Base-by-base conservation (phyloP, 2,113 vertebrate genomes). In the Podocnemis expansa region DNA sequence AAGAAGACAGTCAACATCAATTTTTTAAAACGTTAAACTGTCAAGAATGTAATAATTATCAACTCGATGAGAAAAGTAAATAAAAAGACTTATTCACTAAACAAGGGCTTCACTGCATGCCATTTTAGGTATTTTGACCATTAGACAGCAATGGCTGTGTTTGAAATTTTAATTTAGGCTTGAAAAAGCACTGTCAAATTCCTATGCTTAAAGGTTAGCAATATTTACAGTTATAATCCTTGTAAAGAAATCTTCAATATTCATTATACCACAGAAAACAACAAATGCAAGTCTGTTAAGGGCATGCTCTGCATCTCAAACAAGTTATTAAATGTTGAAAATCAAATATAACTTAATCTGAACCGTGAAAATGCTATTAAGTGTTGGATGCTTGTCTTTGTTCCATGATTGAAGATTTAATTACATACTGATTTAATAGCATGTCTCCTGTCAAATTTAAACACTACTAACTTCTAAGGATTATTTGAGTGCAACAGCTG, bases 371-470 rank as follows among this genome's bases (percentile, higher is more conserved):
- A 91, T 94, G 85, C 70, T 88, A 84, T 49, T 60, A 87, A 91
- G 43, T 82, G 51, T 84, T 95, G 76, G 58, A 51, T 88, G 79
- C 84, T 92, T 89, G 82, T 70, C 54, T 93, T 95, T 95, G 58
- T 89, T 94, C 58, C 34, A 19, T 34, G 87, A 91, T 6, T 81
- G 80, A 96, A 94, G 70, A 95, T 90, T 91, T 93, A 96, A 95
- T 89, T 76, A 82, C 41, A 78, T 87, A 84, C 21, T 92, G 78
- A 85, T 54, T 91, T 82, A 49, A 78, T 29, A 91, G 11, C 29
- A 29, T 43, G 45, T 78, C 63, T 94, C 58, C 54, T 67, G 52
- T 49, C 51, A 93, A 93, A 94, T 49, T 92, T 43, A 84, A 84
- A 63, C 34, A 84, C 43, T 51, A 4, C 27, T 19, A 14, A 82